Base-by-base conservation (phyloP, 2,888 invertebrate genomes). In the Polia nebulosa region DNA sequence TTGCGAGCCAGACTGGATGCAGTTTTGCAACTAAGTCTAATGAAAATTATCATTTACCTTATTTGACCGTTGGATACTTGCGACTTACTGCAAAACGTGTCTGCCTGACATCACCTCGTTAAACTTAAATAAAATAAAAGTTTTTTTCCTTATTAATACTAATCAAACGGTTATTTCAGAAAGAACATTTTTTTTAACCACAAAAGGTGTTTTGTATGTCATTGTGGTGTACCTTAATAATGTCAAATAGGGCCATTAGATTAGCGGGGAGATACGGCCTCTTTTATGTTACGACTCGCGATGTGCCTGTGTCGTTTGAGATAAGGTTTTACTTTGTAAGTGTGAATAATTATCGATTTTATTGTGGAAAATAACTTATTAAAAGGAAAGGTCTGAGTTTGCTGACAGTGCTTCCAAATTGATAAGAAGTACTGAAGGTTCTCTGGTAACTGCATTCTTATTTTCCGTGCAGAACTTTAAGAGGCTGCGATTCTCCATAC, bases 191-290 rank as follows among this genome's bases (percentile, higher is more conserved):
- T 62, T 73, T 78, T 68, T 39, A 25, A 41, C 65, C 51, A 60
- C 63, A 41, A 81, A 78, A 82, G 84, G 84, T 82, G 82, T 76
- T 67, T 69, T 76, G 72, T 78, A 67, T 77, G 64, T 72, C 75
- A 61, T 76, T 75, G 74, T 79, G 73, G 61, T 75, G 76, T 75
- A 57, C 75, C 65, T 68, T 72, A 79, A 78, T 76, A 67, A 72
- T 76, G 71, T 71, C 79, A 70, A 64, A 57, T 58, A 27, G 67
- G 86, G 90, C 87, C 86, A 86, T 64, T 52, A 81, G 85, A 78
- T 61, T 32, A 51, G 82, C 84, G 85, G 49, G 8, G 0, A 56
- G 61, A 80, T 77, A 80, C 41, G 57, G 57, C 41, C 11, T 49
- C 22, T 80, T n/a, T 76, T 76, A 59, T 80, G 72, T 58, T 51